phyloP scores from a whole-genome alignment of 2,888 invertebrate genomes.

The Maniola hyperantus region DNA sequence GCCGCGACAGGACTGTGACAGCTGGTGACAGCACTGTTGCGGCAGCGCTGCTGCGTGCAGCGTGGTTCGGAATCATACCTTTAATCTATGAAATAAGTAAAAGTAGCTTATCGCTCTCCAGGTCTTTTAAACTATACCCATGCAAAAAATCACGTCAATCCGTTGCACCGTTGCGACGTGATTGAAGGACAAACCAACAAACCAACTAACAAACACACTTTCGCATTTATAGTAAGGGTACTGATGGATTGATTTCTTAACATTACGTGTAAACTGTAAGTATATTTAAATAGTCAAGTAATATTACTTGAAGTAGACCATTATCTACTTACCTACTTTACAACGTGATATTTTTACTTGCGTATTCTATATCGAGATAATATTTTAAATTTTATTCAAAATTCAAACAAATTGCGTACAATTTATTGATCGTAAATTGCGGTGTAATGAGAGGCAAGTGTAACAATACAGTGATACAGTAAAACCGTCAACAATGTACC shows the following conservation, averaged over 20 bases:
- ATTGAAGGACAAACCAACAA: no score
- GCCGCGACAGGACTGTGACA: no score
- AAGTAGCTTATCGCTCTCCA: no score
- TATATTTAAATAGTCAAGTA: background rate
- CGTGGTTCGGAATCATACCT: no score
- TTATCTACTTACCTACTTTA: background rate
- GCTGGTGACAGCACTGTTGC: no score
- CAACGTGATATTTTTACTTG: slow-evolving; percentile 7
- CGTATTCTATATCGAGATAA: background rate
- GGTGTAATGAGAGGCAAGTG: slow-evolving; percentile 17
- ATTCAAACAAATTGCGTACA: slow-evolving; percentile 13
- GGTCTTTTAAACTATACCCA: no score
- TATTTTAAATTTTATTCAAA: slow-evolving; percentile 18
- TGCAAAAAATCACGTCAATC: no score
- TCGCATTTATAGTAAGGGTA: background rate
- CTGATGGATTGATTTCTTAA: background rate
- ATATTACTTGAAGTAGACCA: no score
- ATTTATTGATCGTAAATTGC: slow-evolving; percentile 26
- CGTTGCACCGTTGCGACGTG: no score
- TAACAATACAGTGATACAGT: slow-evolving; percentile 31
- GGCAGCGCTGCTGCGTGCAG: no score
- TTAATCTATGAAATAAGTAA: no score
- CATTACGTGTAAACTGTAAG: background rate
- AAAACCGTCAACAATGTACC: slow-evolving; percentile 28
- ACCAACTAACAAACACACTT: no score